Percentiles rank a stretch among this genome's conserved stretches.
Evolutionary conservation across 2,113 vertebrate genomes (phyloP).

Genomic region (Ursus arctos): DNA sequence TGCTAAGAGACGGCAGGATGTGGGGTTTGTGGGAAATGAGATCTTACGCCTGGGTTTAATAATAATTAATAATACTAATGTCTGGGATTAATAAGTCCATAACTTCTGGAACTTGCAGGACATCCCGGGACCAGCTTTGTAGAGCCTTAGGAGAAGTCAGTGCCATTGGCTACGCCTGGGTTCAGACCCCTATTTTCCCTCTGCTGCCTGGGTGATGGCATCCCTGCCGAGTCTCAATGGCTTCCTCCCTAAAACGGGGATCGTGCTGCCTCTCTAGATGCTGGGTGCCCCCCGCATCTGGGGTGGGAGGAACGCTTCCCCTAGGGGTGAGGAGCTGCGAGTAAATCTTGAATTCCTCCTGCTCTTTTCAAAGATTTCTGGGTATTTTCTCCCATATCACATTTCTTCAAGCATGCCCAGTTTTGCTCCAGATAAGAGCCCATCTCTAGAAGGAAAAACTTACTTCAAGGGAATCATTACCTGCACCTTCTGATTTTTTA

Average conservation of each 20-base stretch:
- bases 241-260: neutral
- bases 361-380: neutral
- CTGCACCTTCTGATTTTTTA: neutral
- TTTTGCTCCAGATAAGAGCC: neutral
- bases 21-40: neutral
- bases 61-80: neutral
- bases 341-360: conserved; percentile 1
- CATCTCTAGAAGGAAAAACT: neutral
- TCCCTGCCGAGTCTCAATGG: neutral
- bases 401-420: neutral
- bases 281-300: neutral
- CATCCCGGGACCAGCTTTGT: neutral
- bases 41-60: neutral
- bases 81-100: neutral
- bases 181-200: neutral
- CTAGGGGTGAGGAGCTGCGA: neutral
- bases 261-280: neutral
- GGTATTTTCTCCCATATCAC: neutral
- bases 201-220: neutral
- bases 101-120: neutral
- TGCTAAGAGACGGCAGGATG: neutral
- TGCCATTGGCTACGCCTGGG: neutral
- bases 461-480: neutral
- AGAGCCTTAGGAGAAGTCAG: neutral
- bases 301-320: neutral